A percentile compares a stretch with the other conserved stretches of the same genome.
These are phyloP conservation scores for Bombus pascuorum DNA, from an alignment of 1,140 invertebrate genomes.

Conservation along the genomic window DNA sequence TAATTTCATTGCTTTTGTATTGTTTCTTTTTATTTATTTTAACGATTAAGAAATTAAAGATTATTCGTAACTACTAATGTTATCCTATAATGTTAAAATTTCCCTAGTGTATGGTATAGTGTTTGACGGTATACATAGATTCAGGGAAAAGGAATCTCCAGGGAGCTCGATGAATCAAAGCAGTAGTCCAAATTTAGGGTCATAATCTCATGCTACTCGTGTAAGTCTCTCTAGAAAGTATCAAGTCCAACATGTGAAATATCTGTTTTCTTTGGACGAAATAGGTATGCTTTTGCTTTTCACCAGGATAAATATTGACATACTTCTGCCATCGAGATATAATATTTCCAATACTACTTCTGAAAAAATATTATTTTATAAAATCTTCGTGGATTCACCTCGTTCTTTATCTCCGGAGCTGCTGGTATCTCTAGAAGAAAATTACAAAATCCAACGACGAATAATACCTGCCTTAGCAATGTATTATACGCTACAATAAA, in stretches of 20 bases:
- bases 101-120: neutral
- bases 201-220: constrained; percentile 5
- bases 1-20: neutral
- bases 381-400: no score
- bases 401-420: no score
- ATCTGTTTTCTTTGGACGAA: neutral
- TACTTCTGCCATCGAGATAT: neutral
- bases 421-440: no score
- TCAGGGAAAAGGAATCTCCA: neutral
- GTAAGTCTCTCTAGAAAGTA: neutral
- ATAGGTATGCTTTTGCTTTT: neutral
- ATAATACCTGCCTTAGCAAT: no score
- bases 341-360: neutral
- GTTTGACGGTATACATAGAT: neutral
- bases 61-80: neutral
- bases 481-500: no score
- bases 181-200: neutral
- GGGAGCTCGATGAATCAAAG: neutral
- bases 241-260: neutral
- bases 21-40: neutral
- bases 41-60: no score
- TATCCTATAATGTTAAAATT: neutral
- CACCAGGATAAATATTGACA: neutral
- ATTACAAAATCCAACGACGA: no score
- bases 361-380: neutral